These are phyloP conservation scores for Epizoanthus scotinus DNA, from an alignment of 92 coral and sea anemone genomes.

Conservation along the genomic window DNA sequence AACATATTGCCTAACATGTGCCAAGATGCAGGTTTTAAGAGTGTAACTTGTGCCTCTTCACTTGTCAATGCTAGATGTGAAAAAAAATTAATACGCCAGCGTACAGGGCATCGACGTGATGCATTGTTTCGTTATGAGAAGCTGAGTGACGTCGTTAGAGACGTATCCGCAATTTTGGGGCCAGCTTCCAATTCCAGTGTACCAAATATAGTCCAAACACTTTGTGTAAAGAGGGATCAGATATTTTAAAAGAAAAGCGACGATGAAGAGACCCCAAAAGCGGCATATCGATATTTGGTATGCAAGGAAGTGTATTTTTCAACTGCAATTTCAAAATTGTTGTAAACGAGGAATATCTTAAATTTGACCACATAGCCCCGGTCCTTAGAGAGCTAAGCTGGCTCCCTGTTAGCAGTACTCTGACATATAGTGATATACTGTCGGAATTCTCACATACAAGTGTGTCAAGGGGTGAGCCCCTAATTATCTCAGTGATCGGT, in stretches of 20 bases:
- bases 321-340: background rate
- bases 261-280: background rate
- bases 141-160: background rate
- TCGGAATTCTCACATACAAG: too few species aligned
- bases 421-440: too few species aligned
- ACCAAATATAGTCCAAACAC: conserved; percentile 8
- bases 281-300: background rate
- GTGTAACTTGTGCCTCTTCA: conserved; percentile 1
- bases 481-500: too few species aligned
- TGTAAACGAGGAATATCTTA: background rate
- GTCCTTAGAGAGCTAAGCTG: too few species aligned
- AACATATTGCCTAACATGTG: background rate
- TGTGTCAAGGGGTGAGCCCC: too few species aligned
- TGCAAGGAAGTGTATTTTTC: background rate
- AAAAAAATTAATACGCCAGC: background rate
- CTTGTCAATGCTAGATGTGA: conserved; percentile 1
- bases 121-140: conserved; percentile 17
- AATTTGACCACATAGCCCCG: too few species aligned
- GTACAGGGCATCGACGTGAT: conserved; percentile 1
- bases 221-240: too few species aligned
- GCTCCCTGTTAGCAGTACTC: too few species aligned
- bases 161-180: conserved; percentile 6
- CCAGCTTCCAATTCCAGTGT: background rate
- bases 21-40: background rate
- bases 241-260: background rate